Evolutionary conservation across 2,888 invertebrate genomes (phyloP).

Genomic region (Tanytarsus gracilentus): DNA sequence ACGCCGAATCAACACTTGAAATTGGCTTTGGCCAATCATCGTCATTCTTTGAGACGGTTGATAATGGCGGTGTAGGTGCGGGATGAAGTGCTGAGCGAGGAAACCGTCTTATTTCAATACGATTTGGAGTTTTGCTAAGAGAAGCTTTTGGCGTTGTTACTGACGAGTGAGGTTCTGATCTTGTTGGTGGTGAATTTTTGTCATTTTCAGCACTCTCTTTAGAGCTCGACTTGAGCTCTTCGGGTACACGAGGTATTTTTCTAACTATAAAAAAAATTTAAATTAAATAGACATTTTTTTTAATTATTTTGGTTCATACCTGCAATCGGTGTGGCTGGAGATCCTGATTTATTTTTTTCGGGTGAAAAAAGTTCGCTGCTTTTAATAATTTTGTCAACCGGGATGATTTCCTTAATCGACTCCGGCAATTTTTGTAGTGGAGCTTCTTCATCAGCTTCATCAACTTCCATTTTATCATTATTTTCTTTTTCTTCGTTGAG

Average conservation of each 20-base stretch:
- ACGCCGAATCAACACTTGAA: background rate
- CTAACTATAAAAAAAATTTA: no score
- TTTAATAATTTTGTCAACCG: constrained; percentile 23
- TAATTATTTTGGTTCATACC: no score
- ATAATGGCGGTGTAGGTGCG: constrained; percentile 8
- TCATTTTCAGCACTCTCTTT: background rate
- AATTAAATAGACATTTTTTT: no score
- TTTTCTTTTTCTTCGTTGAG: constrained; percentile 34
- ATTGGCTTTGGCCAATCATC: constrained; percentile 37
- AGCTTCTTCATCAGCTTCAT: background rate
- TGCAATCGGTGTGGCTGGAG: constrained; percentile 12
- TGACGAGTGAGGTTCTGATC: background rate
- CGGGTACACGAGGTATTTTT: constrained; percentile 8
- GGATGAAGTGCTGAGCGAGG: constrained; percentile 34
- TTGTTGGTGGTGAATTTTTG: background rate
- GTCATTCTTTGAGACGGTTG: constrained; percentile 30
- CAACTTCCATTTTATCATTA: constrained; percentile 31
- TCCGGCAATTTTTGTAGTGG: background rate
- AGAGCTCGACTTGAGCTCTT: background rate
- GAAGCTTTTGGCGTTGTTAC: constrained; percentile 8
- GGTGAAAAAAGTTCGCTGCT: constrained; percentile 10
- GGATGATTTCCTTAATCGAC: constrained; percentile 10
- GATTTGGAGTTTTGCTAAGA: constrained; percentile 31
- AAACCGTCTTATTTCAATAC: constrained; percentile 40
- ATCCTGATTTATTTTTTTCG: background rate